Percentiles rank a stretch among this genome's conserved stretches.
Evolutionary conservation across 2,888 invertebrate genomes (phyloP).

Genomic region (Tanytarsus gracilentus): DNA sequence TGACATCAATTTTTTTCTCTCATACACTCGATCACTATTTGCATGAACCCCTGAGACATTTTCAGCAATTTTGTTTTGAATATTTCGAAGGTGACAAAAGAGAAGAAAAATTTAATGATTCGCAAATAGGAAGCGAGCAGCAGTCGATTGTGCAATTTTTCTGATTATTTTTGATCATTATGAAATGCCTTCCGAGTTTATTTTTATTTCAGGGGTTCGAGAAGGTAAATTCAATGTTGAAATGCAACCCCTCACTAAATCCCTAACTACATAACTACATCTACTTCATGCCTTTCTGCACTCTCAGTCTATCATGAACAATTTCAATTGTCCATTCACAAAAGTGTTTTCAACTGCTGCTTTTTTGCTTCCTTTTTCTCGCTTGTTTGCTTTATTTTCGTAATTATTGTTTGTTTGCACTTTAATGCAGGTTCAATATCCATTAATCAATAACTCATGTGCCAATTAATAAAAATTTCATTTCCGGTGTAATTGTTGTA

Average conservation of each 20-base stretch:
- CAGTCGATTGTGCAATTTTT: constrained; percentile 11
- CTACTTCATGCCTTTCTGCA: background rate
- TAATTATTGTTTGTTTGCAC: background rate
- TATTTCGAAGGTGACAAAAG: background rate
- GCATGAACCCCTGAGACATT: background rate
- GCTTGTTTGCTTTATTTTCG: too few species aligned
- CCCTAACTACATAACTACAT: too few species aligned
- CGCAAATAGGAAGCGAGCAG: background rate
- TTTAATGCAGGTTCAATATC: constrained; percentile 6
- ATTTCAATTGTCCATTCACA: constrained; percentile 7
- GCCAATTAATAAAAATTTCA: constrained; percentile 4
- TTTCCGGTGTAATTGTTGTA: constrained; percentile 7
- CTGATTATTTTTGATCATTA: too few species aligned
- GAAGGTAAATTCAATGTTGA: background rate
- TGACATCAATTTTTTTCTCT: background rate
- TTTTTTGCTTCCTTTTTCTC: background rate
- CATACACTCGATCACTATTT: constrained; percentile 2
- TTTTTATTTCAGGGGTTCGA: constrained; percentile 5
- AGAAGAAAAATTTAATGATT: constrained; percentile 1
- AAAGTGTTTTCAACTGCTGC: background rate
- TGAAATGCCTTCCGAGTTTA: background rate
- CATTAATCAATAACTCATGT: too few species aligned
- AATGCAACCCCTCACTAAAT: too few species aligned
- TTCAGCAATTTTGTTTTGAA: background rate
- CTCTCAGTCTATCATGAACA: background rate